Evolutionary conservation across 2,888 invertebrate species (phyloP).

Genomic region (Cheilosia variabilis): DNA sequence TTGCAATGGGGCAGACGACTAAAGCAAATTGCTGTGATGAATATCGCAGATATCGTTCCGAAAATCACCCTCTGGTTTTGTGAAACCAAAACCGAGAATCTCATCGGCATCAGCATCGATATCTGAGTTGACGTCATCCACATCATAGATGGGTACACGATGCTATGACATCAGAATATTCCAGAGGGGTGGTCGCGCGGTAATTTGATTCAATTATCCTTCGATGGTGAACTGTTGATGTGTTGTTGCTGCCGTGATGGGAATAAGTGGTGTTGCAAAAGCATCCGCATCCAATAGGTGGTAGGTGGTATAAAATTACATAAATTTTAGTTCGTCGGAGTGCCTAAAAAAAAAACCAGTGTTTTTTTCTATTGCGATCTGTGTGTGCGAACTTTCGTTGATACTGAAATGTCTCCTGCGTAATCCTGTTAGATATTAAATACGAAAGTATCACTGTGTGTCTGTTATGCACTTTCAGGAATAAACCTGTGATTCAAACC

Average conservation of each 20-base stretch:
- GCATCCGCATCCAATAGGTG: not conserved
- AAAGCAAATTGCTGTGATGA: constrained; percentile 63
- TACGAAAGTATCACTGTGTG: no score
- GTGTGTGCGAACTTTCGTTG: no score
- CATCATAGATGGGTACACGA: constrained; percentile 9
- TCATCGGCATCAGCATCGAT: constrained; percentile 49
- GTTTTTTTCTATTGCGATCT: no score
- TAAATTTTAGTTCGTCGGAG: no score
- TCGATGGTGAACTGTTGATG: constrained; percentile 67
- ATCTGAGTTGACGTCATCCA: constrained; percentile 34
- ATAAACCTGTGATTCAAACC: no score
- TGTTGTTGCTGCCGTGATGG: constrained; percentile 30
- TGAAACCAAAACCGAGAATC: constrained; percentile 66
- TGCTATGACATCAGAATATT: constrained; percentile 19
- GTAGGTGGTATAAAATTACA: not conserved
- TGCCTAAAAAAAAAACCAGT: no score
- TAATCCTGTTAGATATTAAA: no score
- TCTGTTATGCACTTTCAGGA: no score
- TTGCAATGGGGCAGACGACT: constrained; percentile 7
- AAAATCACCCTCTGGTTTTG: constrained; percentile 58
- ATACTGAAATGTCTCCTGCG: no score
- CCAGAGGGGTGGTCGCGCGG: constrained; percentile 17
- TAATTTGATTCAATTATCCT: constrained; percentile 73
- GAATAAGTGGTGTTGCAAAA: constrained; percentile 40
- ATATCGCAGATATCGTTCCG: constrained; percentile 41